These are phyloP conservation scores for Cheilosia variabilis DNA, from an alignment of 2,888 invertebrate genomes.

Conservation along the genomic window DNA sequence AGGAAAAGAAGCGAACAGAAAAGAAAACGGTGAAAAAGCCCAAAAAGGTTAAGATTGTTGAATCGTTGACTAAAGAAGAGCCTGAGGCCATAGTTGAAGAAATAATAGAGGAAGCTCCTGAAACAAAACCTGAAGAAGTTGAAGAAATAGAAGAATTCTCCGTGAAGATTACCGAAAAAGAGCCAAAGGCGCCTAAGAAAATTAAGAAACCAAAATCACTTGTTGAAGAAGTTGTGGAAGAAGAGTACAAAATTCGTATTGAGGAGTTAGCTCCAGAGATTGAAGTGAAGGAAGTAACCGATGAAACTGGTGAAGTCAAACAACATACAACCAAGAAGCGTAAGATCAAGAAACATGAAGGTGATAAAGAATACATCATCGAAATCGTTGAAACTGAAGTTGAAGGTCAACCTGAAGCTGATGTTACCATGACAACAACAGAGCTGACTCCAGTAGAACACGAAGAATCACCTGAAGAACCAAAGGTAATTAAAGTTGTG, in stretches of 20 bases:
- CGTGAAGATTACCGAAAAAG: constrained; percentile 76
- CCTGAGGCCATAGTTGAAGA: constrained; percentile 78
- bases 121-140: constrained; percentile 79
- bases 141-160: constrained; percentile 77
- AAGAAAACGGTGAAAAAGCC: constrained; percentile 71
- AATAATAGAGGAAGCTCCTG: constrained; percentile 76
- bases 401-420: constrained; percentile 79
- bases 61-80: constrained; percentile 82
- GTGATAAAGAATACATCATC: constrained; percentile 78
- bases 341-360: constrained; percentile 79
- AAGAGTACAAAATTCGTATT: constrained; percentile 78
- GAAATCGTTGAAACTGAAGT: constrained; percentile 79
- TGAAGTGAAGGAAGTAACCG: constrained; percentile 78
- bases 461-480: constrained; percentile 76
- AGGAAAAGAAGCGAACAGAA: constrained; percentile 7
- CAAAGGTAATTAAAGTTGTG: constrained; percentile 60
- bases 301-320: constrained; percentile 77
- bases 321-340: constrained; percentile 78
- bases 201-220: constrained; percentile 75
- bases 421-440: constrained; percentile 82
- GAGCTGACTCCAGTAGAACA: constrained; percentile 78
- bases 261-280: constrained; percentile 81
- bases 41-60: constrained; percentile 82
- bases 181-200: constrained; percentile 75
- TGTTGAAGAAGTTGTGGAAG: constrained; percentile 52